phyloP scores from a whole-genome alignment of 30 jellyfish, hydroid and myxozoan species.

The Cassiopea xamachana region DNA sequence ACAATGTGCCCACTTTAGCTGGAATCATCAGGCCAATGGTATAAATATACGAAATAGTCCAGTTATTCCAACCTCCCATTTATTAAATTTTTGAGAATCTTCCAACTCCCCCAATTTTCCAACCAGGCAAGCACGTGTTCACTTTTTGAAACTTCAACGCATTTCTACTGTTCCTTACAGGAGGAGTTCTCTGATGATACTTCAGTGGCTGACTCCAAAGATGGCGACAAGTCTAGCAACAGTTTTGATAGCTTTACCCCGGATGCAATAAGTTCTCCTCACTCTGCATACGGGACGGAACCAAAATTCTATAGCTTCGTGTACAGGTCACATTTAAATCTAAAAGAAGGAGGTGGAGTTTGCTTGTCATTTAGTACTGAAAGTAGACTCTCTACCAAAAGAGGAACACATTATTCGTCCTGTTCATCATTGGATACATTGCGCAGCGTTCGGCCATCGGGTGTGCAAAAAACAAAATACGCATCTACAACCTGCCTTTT shows the following conservation, averaged over 20 bases:
- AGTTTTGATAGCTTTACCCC: slow-evolving; percentile 84
- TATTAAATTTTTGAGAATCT: too few relatives aligned
- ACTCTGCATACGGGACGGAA: slow-evolving; percentile 67
- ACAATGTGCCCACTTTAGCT: too few relatives aligned
- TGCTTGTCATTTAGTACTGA: slow-evolving; percentile 68
- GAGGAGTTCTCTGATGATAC: slow-evolving; percentile 77
- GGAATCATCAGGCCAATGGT: too few relatives aligned
- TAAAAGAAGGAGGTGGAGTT: slow-evolving; percentile 51
- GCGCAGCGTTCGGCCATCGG: slow-evolving; percentile 39
- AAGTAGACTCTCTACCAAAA: slow-evolving; percentile 12
- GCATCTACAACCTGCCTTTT: slow-evolving; percentile 62
- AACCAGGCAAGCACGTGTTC: background rate
- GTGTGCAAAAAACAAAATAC: slow-evolving; percentile 37
- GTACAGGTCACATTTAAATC: slow-evolving; percentile 25
- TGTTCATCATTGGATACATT: slow-evolving; percentile 61
- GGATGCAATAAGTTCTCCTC: slow-evolving; percentile 94
- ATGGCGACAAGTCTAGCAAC: slow-evolving; percentile 59
- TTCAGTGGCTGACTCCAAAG: slow-evolving; percentile 59
- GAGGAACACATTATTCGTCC: slow-evolving; percentile 41
- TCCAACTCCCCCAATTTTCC: background rate
- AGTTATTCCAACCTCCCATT: too few relatives aligned
- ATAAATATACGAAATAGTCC: too few relatives aligned
- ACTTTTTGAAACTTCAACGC: background rate
- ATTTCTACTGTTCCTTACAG: background rate
- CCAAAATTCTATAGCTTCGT: slow-evolving; percentile 70